These are phyloP conservation scores for Thymelicus lineola DNA, from an alignment of 2,888 invertebrate genomes.

Conservation along the genomic window DNA sequence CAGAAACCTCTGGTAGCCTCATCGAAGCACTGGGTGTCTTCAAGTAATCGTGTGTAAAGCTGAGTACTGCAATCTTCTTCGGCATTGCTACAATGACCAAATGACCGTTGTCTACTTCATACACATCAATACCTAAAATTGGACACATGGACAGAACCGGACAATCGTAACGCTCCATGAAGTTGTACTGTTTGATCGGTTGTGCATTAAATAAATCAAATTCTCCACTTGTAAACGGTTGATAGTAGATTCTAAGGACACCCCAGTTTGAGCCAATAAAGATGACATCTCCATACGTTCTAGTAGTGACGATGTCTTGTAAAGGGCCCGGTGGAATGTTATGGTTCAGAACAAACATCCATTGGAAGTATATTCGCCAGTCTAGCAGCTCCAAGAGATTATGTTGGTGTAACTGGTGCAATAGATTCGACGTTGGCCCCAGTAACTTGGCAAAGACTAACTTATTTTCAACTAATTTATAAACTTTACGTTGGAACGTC, in stretches of 20 bases:
- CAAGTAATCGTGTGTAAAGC: conserved; percentile 60
- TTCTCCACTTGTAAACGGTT: conserved; percentile 57
- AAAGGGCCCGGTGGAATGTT: conserved; percentile 59
- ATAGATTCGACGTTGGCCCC: conserved; percentile 51
- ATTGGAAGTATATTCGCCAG: conserved; percentile 65
- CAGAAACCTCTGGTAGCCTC: background rate
- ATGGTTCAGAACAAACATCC: conserved; percentile 60
- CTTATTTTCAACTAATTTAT: conserved; percentile 47
- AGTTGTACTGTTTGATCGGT: conserved; percentile 67
- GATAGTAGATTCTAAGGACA: conserved; percentile 64
- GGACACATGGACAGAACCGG: conserved; percentile 64
- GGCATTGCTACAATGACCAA: conserved; percentile 70
- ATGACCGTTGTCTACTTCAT: conserved; percentile 65
- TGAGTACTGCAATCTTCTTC: conserved; percentile 65
- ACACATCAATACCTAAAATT: conserved; percentile 64
- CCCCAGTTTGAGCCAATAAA: conserved; percentile 71
- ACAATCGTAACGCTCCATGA: conserved; percentile 61
- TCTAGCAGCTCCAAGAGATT: conserved; percentile 67
- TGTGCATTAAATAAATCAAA: conserved; percentile 60
- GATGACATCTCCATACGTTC: conserved; percentile 64
- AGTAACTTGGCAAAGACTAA: conserved; percentile 49
- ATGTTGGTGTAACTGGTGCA: conserved; percentile 53
- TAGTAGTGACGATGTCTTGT: conserved; percentile 58
- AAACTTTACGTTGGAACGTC: conserved; percentile 60
- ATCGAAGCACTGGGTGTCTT: conserved; percentile 47